Evolutionary conservation across 2,888 invertebrate genomes (phyloP).

Genomic region (Oxystoma pomonae): DNA sequence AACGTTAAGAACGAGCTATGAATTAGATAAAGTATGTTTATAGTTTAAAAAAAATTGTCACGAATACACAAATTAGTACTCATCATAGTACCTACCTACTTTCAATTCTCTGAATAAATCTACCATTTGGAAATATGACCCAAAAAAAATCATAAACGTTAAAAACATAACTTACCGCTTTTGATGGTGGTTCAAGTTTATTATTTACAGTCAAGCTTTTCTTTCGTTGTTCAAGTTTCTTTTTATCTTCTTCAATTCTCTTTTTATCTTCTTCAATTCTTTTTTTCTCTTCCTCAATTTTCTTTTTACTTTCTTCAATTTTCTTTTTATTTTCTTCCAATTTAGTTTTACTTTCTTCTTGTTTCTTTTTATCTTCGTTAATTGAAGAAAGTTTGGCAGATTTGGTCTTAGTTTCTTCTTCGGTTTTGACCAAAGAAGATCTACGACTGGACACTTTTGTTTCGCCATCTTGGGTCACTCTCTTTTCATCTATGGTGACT

Average conservation of each 20-base stretch:
- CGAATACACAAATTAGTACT: too few species aligned
- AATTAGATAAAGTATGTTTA: too few species aligned
- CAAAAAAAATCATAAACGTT: too few species aligned
- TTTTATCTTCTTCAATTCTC: neutral
- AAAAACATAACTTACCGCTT: neutral
- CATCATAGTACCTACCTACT: too few species aligned
- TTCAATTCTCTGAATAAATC: too few species aligned
- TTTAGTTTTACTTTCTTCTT: conserved; percentile 35
- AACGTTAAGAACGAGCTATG: too few species aligned
- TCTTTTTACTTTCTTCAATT: conserved; percentile 45
- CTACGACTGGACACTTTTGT: conserved; percentile 41
- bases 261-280: conserved; percentile 20
- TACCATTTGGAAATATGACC: too few species aligned
- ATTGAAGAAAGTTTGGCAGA: conserved; percentile 49
- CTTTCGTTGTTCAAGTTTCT: neutral
- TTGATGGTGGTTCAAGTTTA: neutral
- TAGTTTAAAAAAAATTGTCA: too few species aligned
- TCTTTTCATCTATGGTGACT: conserved; percentile 43
- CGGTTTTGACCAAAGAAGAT: conserved; percentile 42
- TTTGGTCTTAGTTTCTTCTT: conserved; percentile 49
- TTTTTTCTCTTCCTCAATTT: conserved; percentile 43
- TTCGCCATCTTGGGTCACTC: conserved; percentile 42
- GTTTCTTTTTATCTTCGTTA: conserved; percentile 47
- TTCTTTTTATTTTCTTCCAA: conserved; percentile 42
- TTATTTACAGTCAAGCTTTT: neutral